Evolutionary conservation across 2,797 vertebrate species (phyloP).

Genomic region (Ctenochaetus hawaiiensis): DNA sequence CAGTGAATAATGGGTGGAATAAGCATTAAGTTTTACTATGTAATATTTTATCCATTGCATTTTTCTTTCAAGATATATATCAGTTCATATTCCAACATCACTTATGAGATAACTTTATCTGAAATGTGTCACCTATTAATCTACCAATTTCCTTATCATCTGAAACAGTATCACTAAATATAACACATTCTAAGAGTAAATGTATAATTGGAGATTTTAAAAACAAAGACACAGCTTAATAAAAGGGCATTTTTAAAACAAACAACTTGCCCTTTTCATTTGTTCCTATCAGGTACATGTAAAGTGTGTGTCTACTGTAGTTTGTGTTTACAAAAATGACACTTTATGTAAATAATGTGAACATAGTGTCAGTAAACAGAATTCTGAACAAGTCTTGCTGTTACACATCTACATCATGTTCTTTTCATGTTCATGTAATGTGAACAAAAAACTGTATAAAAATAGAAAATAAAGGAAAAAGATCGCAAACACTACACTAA

Average conservation of each 20-base stretch:
- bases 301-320: background rate
- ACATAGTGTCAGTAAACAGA: background rate
- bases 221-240: conserved; percentile 13
- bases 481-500: too few species aligned
- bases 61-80: background rate
- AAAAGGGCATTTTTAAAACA: conserved; percentile 8
- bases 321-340: background rate
- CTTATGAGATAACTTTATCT: too few species aligned
- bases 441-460: too few species aligned
- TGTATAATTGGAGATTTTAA: conserved; percentile 20
- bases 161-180: background rate
- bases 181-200: conserved; percentile 16
- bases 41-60: background rate
- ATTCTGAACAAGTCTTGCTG: background rate
- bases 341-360: conserved; percentile 15
- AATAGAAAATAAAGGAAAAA: too few species aligned
- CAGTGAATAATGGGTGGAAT: background rate
- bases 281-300: conserved; percentile 4
- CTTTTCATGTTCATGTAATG: conserved; percentile 7
- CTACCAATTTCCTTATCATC: too few species aligned
- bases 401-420: background rate
- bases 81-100: too few species aligned
- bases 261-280: conserved; percentile 42
- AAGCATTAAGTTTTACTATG: background rate
- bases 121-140: too few species aligned